Conservation (phyloP, 2,797 vertebrate species). For the Orestias chungarensis region DNA sequence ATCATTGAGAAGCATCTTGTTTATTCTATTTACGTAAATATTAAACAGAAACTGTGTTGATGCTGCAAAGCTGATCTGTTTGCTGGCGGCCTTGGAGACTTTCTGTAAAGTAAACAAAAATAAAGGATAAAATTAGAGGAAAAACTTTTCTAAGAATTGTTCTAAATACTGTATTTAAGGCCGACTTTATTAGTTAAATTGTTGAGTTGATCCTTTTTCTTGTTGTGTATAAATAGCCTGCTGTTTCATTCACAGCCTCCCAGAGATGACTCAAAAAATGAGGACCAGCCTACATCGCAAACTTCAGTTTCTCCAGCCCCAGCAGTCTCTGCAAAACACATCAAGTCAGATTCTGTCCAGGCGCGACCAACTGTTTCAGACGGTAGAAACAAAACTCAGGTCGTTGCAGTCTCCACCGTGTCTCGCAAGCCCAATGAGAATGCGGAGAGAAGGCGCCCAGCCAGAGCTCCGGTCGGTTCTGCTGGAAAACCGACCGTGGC, state of each 20-base stretch:
- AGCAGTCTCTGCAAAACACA: background rate
- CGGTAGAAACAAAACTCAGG: background rate
- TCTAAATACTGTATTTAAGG: background rate
- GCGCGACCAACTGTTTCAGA: background rate
- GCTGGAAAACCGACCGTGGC: background rate
- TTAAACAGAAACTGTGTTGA: background rate
- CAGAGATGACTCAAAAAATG: background rate
- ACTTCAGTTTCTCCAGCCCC: background rate
- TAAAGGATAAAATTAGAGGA: background rate
- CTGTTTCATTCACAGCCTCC: background rate
- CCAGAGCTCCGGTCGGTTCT: background rate
- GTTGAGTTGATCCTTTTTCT: background rate
- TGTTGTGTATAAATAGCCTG: background rate
- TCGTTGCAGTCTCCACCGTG: rapidly evolving
- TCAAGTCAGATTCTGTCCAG: background rate
- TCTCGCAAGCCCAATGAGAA: background rate
- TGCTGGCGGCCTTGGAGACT: background rate
- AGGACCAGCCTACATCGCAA: background rate
- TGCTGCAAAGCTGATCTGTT: background rate
- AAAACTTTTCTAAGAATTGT: background rate
- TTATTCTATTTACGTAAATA: too few species aligned
- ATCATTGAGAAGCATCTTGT: background rate
- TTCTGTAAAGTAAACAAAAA: conserved; percentile 31
- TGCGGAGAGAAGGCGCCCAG: background rate
- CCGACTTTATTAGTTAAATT: background rate